Evolutionary conservation across 35 echinoderm and acorn worm genomes (phyloP).

Genomic region (Amphiura filiformis): DNA sequence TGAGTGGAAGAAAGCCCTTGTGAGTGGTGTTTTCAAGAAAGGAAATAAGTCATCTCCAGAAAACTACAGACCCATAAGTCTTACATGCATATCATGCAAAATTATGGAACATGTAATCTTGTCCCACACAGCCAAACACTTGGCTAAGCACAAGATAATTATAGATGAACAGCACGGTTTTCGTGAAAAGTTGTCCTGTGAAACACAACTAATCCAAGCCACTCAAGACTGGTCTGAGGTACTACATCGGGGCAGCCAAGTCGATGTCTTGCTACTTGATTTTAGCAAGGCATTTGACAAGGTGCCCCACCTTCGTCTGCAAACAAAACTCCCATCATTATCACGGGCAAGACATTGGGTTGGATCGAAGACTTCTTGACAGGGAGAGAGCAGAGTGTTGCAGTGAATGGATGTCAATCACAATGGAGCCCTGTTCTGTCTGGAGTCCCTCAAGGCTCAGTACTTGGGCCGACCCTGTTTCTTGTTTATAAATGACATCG

Average conservation of each 20-base stretch:
- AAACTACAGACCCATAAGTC: conserved; percentile 19
- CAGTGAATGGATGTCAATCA: neutral
- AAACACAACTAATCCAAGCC: conserved; percentile 19
- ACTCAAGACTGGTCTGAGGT: conserved; percentile 33
- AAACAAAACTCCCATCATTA: neutral
- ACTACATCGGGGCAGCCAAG: conserved; percentile 17
- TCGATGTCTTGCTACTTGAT: conserved; percentile 7
- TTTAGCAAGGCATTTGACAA: conserved; percentile 18
- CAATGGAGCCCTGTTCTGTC: neutral
- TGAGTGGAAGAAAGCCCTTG: no score
- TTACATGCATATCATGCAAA: conserved; percentile 27
- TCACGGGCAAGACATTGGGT: neutral
- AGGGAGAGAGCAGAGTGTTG: conserved; percentile 22
- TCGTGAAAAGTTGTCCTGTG: conserved; percentile 20
- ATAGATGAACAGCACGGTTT: conserved; percentile 41
- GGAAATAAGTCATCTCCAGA: neutral
- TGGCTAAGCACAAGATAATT: conserved; percentile 34
- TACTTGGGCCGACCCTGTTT: conserved; percentile 20
- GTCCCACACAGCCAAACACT: conserved; percentile 7
- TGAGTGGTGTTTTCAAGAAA: neutral
- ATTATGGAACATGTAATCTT: conserved; percentile 45
- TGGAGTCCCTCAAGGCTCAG: conserved; percentile 34
- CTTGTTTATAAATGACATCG: conserved; percentile 22
- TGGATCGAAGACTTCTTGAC: conserved; percentile 35
- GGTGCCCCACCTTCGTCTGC: neutral